Evolutionary conservation across 2,113 vertebrate genomes (phyloP).

Genomic region (Urocolius indicus): DNA sequence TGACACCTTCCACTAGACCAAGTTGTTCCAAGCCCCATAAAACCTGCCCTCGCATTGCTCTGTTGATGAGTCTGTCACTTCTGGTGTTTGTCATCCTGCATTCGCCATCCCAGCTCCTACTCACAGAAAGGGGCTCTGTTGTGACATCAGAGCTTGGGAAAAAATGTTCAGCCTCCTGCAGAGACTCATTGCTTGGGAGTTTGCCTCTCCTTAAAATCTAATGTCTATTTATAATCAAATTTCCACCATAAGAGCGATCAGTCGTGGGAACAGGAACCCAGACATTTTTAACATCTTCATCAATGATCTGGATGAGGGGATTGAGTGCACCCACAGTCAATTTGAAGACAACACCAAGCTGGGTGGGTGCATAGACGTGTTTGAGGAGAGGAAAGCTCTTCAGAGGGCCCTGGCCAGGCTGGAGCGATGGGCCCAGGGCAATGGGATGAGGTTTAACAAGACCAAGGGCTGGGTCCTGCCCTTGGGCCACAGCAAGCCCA

Average conservation of each 20-base stretch:
- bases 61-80: not conserved
- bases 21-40: not conserved
- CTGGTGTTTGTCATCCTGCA: not conserved
- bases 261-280: not conserved
- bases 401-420: too few relatives aligned
- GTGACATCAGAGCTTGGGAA: not conserved
- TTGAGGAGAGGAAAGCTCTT: too few relatives aligned
- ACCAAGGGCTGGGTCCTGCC: too few relatives aligned
- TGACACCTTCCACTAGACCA: too few relatives aligned
- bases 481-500: too few relatives aligned
- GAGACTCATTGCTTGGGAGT: not conserved
- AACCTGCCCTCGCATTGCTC: not conserved
- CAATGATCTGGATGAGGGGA: too few relatives aligned
- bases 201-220: not conserved
- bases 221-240: not conserved
- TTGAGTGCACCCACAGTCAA: too few relatives aligned
- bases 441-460: too few relatives aligned
- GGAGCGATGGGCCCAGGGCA: too few relatives aligned
- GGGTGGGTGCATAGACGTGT: too few relatives aligned
- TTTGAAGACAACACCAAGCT: too few relatives aligned
- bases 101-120: not conserved
- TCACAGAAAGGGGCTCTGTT: too few relatives aligned
- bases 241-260: not conserved
- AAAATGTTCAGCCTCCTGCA: rapidly evolving
- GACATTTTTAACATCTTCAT: not conserved